Conservation (phyloP, 2,888 invertebrate species). For the Melolontha melolontha region DNA sequence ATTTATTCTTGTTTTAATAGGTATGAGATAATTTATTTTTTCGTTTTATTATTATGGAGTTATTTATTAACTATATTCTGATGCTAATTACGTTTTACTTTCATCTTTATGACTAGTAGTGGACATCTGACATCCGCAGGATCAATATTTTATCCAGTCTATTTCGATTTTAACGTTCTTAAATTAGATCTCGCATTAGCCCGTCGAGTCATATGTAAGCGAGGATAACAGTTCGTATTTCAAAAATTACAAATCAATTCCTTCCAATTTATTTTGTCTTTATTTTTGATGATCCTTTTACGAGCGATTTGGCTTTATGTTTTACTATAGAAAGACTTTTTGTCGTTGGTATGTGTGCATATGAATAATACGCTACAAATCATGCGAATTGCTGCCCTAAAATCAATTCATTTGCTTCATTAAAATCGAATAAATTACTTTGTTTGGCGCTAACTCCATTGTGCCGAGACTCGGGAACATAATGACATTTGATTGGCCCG, state of each 20-base stretch:
- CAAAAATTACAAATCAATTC: too few species aligned
- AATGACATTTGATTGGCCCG: slow-evolving; percentile 16
- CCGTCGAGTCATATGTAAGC: too few species aligned
- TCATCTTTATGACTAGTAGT: slow-evolving; percentile 2
- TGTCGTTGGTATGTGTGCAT: too few species aligned
- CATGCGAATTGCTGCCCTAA: slow-evolving; percentile 10
- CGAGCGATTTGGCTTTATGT: too few species aligned
- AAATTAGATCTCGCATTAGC: slow-evolving; percentile 2
- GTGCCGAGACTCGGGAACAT: slow-evolving; percentile 33
- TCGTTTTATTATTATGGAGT: neutral
- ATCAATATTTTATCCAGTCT: slow-evolving; percentile 19
- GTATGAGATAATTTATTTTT: neutral
- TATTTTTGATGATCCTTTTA: too few species aligned
- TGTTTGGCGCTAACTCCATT: slow-evolving; percentile 35
- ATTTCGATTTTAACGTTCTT: slow-evolving; percentile 2
- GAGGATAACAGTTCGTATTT: too few species aligned
- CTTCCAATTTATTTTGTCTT: too few species aligned
- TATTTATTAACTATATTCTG: slow-evolving; percentile 3
- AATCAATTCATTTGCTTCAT: slow-evolving; percentile 43
- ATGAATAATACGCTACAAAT: slow-evolving; percentile 8
- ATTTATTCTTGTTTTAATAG: neutral
- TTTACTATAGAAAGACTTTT: too few species aligned
- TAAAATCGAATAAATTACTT: slow-evolving; percentile 43
- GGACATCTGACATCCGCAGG: slow-evolving; percentile 11
- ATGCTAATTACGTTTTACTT: slow-evolving; percentile 4